Base-by-base conservation (phyloP, 2,797 vertebrate species). In the Falco columbarius region DNA sequence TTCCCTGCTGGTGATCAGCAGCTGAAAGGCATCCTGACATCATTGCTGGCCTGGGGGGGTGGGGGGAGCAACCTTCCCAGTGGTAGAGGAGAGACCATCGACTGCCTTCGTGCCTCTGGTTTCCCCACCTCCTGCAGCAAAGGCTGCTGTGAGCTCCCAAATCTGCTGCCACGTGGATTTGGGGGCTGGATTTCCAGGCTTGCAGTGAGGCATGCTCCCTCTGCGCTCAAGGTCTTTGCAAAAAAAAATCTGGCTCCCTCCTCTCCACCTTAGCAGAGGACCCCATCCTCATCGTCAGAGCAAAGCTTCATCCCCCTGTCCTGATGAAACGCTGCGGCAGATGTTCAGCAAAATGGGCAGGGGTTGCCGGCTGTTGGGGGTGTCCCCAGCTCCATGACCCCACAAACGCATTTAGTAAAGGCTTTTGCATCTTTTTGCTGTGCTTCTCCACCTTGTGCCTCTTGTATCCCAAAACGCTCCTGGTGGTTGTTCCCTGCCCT, bases 251-350 rank as follows among this genome's bases (percentile, higher is more conserved):
- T 30, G 22, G 2, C 6, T 38, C 13, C 40, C 14, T 47, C 17
- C 24, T 55, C 15, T 59, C 16, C 3, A 5, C 24, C 1, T 4
- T 3, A 1, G 10, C 8, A 6, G 65, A 44, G 19, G 26, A 29
- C 6, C 30, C 46, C 42, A 26, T 14, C 24, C 36, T 30, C 38
- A 18, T 6, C 23, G 10, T 3, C 1, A 0, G 19, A 14, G 11
- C 0, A 10, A 6, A 8, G 51, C 24, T 38, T 13, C 16, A 44
- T 2, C 4, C 26, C 23, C n/a, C 27, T 51, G 49, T 24, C 19
- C 70, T 5, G 12, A 1, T 0, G 16, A 71, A 38, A 18, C 2
- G 7, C 11, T 12, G 18, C 0, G 13, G 10, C 22, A 49, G n/a
- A 8, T 32, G 40, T 0, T 36, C 22, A 9, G 63, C 8, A 62